Evolutionary conservation across 2,888 invertebrate species (phyloP).

Genomic region (Thysanoteuthis rhombus): DNA sequence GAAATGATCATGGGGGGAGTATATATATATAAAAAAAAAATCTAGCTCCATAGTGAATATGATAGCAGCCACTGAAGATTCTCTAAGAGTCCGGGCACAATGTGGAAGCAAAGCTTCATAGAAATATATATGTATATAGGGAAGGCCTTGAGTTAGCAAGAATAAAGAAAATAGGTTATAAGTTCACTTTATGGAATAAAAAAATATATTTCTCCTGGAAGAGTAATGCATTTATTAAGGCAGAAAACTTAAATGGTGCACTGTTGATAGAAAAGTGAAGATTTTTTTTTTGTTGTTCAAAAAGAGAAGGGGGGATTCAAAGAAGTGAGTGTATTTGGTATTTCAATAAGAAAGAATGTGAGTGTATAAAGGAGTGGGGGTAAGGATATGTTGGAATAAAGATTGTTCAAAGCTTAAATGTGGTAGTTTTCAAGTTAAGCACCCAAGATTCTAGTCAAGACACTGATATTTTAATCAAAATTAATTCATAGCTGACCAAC

Average conservation of each 20-base stretch:
- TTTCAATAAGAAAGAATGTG: neutral
- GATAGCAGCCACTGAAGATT: neutral
- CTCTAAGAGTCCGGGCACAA: neutral
- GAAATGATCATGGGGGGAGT: neutral
- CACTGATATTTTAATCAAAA: too few relatives aligned
- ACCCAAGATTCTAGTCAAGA: neutral
- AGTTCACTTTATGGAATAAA: neutral
- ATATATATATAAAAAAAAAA: neutral
- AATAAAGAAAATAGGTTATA: neutral
- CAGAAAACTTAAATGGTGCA: neutral
- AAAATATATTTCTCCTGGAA: neutral
- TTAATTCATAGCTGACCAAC: too few relatives aligned
- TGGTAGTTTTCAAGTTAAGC: neutral
- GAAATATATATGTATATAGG: too few relatives aligned
- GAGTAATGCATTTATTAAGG: neutral
- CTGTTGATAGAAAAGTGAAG: neutral
- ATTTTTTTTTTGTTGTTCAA: neutral
- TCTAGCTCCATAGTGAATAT: too few relatives aligned
- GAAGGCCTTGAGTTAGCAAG: neutral
- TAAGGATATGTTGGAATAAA: neutral
- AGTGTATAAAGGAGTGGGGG: neutral
- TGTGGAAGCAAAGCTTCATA: too few relatives aligned
- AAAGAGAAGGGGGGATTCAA: neutral
- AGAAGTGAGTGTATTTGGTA: too few relatives aligned
- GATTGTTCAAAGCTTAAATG: neutral